Conservation (phyloP, 35 echinoderm and acorn worm species). For the Ophioderma brevispina region DNA sequence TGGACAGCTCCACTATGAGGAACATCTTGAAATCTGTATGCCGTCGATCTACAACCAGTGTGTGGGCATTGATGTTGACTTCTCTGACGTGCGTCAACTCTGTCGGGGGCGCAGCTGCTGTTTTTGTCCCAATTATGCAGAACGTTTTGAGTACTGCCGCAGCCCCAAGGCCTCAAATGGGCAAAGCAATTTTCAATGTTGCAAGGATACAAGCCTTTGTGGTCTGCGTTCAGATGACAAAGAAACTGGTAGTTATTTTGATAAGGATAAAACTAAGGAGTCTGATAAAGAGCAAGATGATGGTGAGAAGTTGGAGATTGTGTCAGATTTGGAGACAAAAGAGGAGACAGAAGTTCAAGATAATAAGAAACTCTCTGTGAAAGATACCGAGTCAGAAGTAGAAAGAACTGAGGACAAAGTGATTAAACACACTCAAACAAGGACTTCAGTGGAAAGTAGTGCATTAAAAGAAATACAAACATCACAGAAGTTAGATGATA, state of each 20-base stretch:
- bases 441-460: background rate
- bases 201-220: background rate
- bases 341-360: background rate
- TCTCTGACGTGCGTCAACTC: background rate
- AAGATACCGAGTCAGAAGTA: too few species aligned
- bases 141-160: constrained; percentile 32
- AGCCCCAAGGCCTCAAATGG: background rate
- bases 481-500: background rate
- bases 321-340: too few species aligned
- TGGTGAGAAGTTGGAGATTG: too few species aligned
- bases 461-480: background rate
- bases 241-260: background rate
- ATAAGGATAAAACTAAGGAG: too few species aligned
- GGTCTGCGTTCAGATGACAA: background rate
- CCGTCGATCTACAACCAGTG: background rate
- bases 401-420: too few species aligned
- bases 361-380: too few species aligned
- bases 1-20: background rate
- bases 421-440: background rate
- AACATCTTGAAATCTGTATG: background rate
- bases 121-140: constrained; percentile 41
- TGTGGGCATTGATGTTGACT: background rate
- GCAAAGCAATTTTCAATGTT: background rate
- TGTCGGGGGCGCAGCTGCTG: constrained; percentile 11
- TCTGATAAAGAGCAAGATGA: too few species aligned